These are phyloP conservation scores for Cygnus atratus DNA, from an alignment of 2,113 vertebrate genomes.

Conservation along the genomic window DNA sequence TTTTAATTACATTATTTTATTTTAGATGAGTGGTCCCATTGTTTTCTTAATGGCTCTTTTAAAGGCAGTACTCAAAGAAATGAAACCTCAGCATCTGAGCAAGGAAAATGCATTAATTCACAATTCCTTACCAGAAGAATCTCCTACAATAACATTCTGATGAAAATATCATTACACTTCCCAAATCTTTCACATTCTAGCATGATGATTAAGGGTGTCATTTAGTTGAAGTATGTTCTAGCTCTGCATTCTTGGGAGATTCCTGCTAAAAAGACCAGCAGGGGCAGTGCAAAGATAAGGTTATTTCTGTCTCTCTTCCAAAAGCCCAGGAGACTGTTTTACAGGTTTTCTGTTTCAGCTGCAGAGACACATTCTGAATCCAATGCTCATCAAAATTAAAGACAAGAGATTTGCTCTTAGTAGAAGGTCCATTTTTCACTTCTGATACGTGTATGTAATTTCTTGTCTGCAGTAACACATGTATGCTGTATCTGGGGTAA, in stretches of 20 bases:
- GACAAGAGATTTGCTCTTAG: neutral
- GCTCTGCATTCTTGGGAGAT: neutral
- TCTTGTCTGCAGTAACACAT: neutral
- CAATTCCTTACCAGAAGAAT: neutral
- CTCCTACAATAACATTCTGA: neutral
- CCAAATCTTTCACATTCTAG: neutral
- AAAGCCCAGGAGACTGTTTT: neutral
- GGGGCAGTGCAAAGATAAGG: neutral
- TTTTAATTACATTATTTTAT: constrained; percentile 57
- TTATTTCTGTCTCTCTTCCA: constrained; percentile 9
- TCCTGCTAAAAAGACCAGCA: neutral
- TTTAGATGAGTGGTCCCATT: constrained; percentile 21
- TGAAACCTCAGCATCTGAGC: constrained; percentile 8
- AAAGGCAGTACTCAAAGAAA: constrained; percentile 20
- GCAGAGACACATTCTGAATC: neutral
- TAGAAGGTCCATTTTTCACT: neutral
- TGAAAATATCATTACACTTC: neutral
- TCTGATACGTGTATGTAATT: neutral
- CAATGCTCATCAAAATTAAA: neutral
- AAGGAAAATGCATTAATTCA: constrained; percentile 3
- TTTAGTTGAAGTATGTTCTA: neutral
- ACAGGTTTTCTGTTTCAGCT: neutral
- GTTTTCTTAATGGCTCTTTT: constrained; percentile 45
- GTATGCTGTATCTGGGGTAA: neutral
- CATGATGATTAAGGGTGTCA: neutral